Base-by-base conservation (phyloP, 2,888 invertebrate genomes). In the Tachystola acroxantha region DNA sequence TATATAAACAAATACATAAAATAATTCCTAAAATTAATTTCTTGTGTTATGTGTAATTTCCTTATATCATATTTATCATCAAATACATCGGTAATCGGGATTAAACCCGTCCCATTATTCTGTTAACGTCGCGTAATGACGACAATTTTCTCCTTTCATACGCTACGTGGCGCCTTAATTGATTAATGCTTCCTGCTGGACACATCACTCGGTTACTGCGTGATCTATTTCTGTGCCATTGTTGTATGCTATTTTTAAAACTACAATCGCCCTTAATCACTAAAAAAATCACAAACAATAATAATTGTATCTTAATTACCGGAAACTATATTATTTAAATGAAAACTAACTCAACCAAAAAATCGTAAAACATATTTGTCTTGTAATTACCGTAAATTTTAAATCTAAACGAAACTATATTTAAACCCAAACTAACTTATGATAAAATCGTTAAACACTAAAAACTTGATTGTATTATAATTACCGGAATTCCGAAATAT, bases 151-250 rank as follows among this genome's bases (percentile, higher is more conserved):
- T 54, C 63, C 67, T 71, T 69, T 46, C 62, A 53, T n/a, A 50
- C 46, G 37, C 45, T 36, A 55, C 53, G 47, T 46, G 42, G 40
- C 44, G 44, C 46, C 57, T 46, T 79, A 79, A 82, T 81, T 74
- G 74, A 60, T 64, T 72, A 76, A 77, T 73, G 58, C 70, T 60
- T 60, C 64, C 69, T 63, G 65, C 36, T 45, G 53, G 49, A 45
- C 40, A 40, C 33, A 57, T 46, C 76, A 74, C 64, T 65, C 66
- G 55, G 40, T 31, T 50, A 40, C 40, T 59, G 70, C 78, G 74
- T 77, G 75, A 45, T 70, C 71, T 71, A 69, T 75, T 69, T 60
- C 46, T 59, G 57, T 7, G n/a, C 41, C 39, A 46, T 45, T 48
- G 45, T 53, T 49, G 42, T 14, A 26, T 28, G 40, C 48, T 57